Evolutionary conservation across 2,888 invertebrate genomes (phyloP).

Genomic region (Drosophila fungiperda): DNA sequence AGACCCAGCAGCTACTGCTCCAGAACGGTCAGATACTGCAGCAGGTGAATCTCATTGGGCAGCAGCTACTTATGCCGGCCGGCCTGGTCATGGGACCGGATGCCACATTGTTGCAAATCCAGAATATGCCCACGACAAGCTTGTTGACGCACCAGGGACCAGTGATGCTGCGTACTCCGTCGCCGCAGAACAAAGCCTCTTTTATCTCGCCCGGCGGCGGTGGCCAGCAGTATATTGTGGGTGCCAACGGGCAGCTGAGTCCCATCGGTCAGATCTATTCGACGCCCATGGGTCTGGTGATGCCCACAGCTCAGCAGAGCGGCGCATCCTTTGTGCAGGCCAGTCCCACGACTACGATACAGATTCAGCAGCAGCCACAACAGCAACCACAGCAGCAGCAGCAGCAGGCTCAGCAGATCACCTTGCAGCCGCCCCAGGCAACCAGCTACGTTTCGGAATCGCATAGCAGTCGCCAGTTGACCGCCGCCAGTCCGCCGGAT

Average conservation of each 20-base stretch:
- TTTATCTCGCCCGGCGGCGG: constrained; percentile 89
- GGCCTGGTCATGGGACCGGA: constrained; percentile 94
- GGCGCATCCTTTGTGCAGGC: constrained; percentile 92
- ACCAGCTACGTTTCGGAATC: constrained; percentile 63
- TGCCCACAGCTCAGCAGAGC: constrained; percentile 82
- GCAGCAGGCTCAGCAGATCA: constrained; percentile 62
- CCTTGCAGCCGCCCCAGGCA: constrained; percentile 74
- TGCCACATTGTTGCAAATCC: constrained; percentile 91
- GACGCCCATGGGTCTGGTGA: constrained; percentile 84
- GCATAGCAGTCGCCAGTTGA: constrained; percentile 68
- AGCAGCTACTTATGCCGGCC: constrained; percentile 93
- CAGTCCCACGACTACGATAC: constrained; percentile 90
- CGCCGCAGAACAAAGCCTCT: constrained; percentile 90
- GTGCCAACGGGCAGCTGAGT: constrained; percentile 91
- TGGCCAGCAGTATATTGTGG: constrained; percentile 89
- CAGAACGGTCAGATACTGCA: constrained; percentile 89
- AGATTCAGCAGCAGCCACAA: constrained; percentile 87
- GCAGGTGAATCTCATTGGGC: constrained; percentile 93
- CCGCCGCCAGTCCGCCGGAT: constrained; percentile 90
- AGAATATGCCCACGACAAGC: constrained; percentile 90
- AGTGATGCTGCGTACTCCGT: constrained; percentile 92
- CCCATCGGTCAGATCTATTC: constrained; percentile 87
- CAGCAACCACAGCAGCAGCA: constrained; percentile 65
- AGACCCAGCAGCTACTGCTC: constrained; percentile 85
- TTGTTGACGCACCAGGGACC: constrained; percentile 89